Evolutionary conservation across 2,888 invertebrate genomes (phyloP), one percentile per base, ranked within the genome.

Genomic region (Noctua fimbriata): DNA sequence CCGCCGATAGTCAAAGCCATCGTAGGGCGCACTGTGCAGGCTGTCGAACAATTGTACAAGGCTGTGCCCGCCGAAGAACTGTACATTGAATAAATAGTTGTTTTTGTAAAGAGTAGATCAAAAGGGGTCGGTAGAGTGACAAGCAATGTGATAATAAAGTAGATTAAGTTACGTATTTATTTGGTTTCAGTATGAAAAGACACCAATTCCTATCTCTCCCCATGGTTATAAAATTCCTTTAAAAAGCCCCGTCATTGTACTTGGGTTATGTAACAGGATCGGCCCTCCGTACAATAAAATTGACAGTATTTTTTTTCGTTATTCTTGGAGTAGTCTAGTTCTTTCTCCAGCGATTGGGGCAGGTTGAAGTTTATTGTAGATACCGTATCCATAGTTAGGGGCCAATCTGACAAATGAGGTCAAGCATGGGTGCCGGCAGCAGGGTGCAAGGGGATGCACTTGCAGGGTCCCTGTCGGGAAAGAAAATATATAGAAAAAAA

Each of bases 1-100:
- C 93, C 95, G 1, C 96, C 96, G 1, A 93, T 96, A 49, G 94
- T 95, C 0, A 79, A 84, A 14, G 94, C 94, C 14, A 94, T 96
- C 60, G 92, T 95, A 0, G 79, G 89, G 1, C 88, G 91, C 2
- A 94, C 94, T 2, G 89, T 95, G 0, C 89, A 93, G 0, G 89
- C 85, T 0, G 92, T 95, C 0, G 90, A 94, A 14, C 91, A 92
- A 2, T 86, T 96, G 0, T 96, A 94, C 90, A 91, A 91, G 32
- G 93, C 93, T 0, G 94, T 96, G 0, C 95, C 96, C 0, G 90
- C 91, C 0, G 91, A 92, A 0, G 88, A 95, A 87, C 89, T 95
- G 21, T 80, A 24, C 67, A 41, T 83, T 21, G 32, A 32, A 70
- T 87, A 76, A 82, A 55, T 28, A 7, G 21, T 47, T 58, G 21